Percentiles rank a stretch among this genome's conserved stretches.
phyloP scores from a whole-genome alignment of 1,140 invertebrate species.

The Ganaspis sp. region DNA sequence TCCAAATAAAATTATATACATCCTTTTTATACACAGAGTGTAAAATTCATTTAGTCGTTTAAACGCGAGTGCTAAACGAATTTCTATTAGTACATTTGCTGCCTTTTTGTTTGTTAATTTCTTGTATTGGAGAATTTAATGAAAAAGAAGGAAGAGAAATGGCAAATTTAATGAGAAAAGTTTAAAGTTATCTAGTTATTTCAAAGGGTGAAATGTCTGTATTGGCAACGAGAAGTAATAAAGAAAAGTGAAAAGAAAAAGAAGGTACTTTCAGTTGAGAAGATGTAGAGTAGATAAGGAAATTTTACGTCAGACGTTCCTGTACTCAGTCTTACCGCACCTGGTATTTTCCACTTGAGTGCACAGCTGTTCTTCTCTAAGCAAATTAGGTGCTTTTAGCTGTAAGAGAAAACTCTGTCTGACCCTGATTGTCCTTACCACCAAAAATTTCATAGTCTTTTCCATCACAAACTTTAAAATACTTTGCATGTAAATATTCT shows the following conservation, averaged over 20 bases:
- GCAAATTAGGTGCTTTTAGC: conserved; percentile 23
- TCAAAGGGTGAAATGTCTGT: background rate
- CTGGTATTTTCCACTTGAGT: conserved; percentile 19
- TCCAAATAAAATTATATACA: background rate
- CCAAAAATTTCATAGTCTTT: background rate
- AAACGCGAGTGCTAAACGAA: no score
- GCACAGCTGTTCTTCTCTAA: conserved; percentile 20
- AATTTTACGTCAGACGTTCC: background rate
- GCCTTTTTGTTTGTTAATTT: no score
- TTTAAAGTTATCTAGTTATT: background rate
- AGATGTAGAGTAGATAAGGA: background rate
- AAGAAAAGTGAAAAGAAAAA: background rate
- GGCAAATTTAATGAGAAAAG: background rate
- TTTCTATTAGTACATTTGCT: no score
- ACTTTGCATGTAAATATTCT: background rate
- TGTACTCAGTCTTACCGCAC: background rate
- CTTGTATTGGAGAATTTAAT: background rate
- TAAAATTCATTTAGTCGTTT: no score
- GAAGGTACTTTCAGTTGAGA: background rate
- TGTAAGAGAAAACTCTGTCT: background rate
- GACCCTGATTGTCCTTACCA: background rate
- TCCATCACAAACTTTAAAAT: background rate
- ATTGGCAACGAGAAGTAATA: background rate
- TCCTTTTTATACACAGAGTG: no score
- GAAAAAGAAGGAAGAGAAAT: no score